These are phyloP conservation scores for Calliscelio sp. DNA, from an alignment of 2,888 invertebrate genomes.

Conservation along the genomic window DNA sequence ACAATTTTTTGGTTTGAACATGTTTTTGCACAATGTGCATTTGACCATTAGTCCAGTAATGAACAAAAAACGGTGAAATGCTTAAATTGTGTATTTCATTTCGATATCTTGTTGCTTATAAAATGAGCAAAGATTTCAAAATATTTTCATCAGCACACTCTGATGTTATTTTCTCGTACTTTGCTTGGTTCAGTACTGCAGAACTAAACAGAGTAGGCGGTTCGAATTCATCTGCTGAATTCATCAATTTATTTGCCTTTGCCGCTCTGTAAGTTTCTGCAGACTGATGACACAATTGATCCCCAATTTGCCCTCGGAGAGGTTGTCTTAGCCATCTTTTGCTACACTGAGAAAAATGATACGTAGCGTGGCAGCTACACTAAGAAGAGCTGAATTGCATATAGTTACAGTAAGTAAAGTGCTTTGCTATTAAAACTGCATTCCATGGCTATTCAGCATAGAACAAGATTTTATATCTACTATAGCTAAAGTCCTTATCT, in stretches of 20 bases:
- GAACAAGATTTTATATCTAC: slow-evolving; percentile 21
- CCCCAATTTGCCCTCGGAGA: background rate
- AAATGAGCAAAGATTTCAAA: background rate
- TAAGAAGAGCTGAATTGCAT: too few relatives aligned
- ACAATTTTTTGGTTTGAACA: slow-evolving; percentile 2
- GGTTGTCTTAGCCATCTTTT: slow-evolving; percentile 2
- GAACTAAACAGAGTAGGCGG: background rate
- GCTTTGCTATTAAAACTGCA: too few relatives aligned
- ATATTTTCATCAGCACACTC: slow-evolving; percentile 21
- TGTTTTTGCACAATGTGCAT: slow-evolving; percentile 24
- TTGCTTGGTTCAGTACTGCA: background rate
- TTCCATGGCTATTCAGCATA: too few relatives aligned
- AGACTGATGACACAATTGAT: background rate
- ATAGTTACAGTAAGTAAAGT: too few relatives aligned
- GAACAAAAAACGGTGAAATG: background rate
- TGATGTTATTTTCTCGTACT: slow-evolving; percentile 1
- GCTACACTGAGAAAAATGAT: too few relatives aligned
- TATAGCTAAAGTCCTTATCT: background rate
- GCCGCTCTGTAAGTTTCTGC: slow-evolving; percentile 25
- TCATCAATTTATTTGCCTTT: slow-evolving; percentile 17
- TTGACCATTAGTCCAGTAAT: slow-evolving; percentile 26
- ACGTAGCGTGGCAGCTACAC: too few relatives aligned
- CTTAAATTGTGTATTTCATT: slow-evolving; percentile 19
- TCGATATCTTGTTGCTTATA: background rate
- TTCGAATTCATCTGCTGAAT: background rate